These are phyloP conservation scores for Metopolophium dirhodum DNA, from an alignment of 1,140 invertebrate genomes.

Conservation along the genomic window DNA sequence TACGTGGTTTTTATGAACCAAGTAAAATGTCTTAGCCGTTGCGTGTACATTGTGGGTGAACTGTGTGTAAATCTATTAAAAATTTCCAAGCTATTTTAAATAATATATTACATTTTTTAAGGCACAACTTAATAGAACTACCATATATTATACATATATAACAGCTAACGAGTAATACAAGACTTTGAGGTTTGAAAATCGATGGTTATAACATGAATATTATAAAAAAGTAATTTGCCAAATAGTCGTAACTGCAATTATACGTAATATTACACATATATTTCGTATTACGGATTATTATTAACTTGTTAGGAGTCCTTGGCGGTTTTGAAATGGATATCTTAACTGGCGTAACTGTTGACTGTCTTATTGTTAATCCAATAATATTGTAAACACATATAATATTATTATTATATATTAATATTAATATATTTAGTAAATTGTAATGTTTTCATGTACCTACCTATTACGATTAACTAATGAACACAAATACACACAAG, in stretches of 20 bases:
- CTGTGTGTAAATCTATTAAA: neutral
- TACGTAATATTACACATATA: neutral
- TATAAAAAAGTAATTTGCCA: neutral
- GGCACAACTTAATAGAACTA: neutral
- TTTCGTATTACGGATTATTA: neutral
- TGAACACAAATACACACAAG: neutral
- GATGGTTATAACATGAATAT: neutral
- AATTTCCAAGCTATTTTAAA: neutral
- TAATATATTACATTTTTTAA: neutral
- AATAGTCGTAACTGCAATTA: neutral
- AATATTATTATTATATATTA: too few relatives aligned
- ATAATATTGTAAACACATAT: neutral
- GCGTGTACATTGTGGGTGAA: neutral
- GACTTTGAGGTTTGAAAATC: neutral
- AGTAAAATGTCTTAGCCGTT: neutral
- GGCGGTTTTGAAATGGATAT: constrained; percentile 8
- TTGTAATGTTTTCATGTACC: neutral
- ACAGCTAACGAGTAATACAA: neutral
- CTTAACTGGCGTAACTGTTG: neutral
- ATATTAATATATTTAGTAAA: neutral
- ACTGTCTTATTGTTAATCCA: neutral
- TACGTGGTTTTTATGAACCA: neutral
- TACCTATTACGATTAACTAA: neutral
- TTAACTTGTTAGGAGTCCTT: neutral
- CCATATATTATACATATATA: too few relatives aligned